phyloP scores from a whole-genome alignment of 2,113 vertebrate species.

The Mastomys natalensis region DNA sequence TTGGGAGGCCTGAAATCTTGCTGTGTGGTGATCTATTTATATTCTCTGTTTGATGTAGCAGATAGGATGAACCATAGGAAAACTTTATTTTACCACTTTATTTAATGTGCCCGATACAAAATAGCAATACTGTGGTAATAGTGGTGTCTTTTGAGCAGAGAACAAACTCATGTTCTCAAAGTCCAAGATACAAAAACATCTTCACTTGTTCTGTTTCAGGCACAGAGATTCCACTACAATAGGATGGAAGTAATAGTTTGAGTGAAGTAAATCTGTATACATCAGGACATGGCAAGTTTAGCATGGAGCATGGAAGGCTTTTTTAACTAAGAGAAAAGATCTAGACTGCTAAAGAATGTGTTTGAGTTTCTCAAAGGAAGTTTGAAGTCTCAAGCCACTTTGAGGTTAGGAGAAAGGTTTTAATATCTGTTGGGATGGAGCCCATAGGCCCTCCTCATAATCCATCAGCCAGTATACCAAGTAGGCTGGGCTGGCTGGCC shows the following conservation, averaged over 20 bases:
- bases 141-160: conserved; percentile 39
- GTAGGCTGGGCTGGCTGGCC: background rate
- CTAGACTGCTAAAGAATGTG: background rate
- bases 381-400: background rate
- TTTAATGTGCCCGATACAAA: conserved; percentile 7
- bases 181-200: conserved; percentile 16
- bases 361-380: conserved; percentile 52
- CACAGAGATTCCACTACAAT: conserved; percentile 10
- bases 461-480: background rate
- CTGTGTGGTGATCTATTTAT: background rate
- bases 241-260: conserved; percentile 21
- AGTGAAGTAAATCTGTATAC: background rate
- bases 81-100: background rate
- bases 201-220: conserved; percentile 41
- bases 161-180: conserved; percentile 25
- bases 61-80: background rate
- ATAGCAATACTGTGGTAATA: background rate
- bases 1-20: background rate
- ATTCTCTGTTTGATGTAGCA: background rate
- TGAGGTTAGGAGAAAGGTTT: background rate
- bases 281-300: background rate
- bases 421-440: background rate
- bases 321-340: conserved; percentile 40
- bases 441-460: background rate
- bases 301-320: background rate